These are phyloP conservation scores for Gallinago media DNA, from an alignment of 2,113 vertebrate species.

Conservation along the genomic window DNA sequence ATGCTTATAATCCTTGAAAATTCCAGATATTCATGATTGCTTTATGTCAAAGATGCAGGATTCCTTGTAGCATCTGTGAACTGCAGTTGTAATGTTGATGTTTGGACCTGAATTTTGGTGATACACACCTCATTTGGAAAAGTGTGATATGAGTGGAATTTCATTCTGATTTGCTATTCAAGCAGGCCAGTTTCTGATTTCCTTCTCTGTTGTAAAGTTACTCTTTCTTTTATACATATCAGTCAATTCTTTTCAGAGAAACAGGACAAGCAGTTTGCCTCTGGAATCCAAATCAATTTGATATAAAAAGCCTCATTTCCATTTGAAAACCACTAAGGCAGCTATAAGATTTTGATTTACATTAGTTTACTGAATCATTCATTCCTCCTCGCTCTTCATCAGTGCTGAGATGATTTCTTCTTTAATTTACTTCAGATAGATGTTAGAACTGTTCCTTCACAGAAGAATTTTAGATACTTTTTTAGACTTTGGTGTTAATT, in stretches of 20 bases:
- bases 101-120: background rate
- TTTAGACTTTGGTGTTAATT: constrained; percentile 12
- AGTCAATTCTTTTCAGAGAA: constrained; percentile 24
- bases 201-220: background rate
- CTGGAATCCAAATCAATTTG: constrained; percentile 52
- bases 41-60: background rate
- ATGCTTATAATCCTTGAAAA: background rate
- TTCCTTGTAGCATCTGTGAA: background rate
- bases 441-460: background rate
- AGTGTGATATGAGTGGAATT: background rate
- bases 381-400: constrained; percentile 39
- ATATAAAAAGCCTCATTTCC: constrained; percentile 64
- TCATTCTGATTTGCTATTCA: background rate
- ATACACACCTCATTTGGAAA: background rate
- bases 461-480: constrained; percentile 1
- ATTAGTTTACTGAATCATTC: constrained; percentile 62
- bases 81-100: background rate
- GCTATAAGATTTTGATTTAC: constrained; percentile 55
- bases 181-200: background rate
- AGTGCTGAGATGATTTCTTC: constrained; percentile 42
- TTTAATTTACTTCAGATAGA: constrained; percentile 62
- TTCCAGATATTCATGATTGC: background rate
- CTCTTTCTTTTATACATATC: background rate
- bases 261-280: constrained; percentile 12
- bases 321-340: constrained; percentile 62